Conservation (phyloP, 2,797 vertebrate genomes). For the Heteromormyrus szaboi region DNA sequence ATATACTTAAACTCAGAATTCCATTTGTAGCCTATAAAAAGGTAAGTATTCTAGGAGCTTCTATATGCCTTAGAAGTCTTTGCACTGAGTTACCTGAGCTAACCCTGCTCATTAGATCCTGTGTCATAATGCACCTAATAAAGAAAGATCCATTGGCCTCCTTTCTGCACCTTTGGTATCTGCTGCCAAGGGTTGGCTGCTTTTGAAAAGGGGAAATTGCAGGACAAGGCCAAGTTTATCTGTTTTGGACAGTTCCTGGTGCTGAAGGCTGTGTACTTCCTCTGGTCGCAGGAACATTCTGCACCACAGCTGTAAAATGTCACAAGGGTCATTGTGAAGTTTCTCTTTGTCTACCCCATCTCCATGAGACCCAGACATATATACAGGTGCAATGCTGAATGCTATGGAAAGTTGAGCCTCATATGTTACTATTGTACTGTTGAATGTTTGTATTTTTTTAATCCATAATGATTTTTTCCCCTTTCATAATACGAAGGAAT, state of each 20-base stretch:
- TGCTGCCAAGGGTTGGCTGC: neutral
- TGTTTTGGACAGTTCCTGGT: neutral
- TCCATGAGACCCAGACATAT: neutral
- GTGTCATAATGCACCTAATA: neutral
- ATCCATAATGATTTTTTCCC: neutral
- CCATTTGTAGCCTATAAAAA: neutral
- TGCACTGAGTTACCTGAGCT: neutral
- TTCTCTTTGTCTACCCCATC: neutral
- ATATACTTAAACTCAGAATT: neutral
- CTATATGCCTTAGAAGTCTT: neutral
- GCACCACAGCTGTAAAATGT: neutral
- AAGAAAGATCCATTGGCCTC: neutral
- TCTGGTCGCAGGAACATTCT: neutral
- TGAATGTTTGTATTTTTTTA: neutral
- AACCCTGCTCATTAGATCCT: neutral
- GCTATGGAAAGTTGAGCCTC: neutral
- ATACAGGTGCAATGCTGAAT: neutral
- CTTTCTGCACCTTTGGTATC: neutral
- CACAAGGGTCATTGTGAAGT: neutral
- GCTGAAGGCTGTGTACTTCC: neutral
- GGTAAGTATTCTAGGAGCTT: neutral
- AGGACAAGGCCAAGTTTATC: neutral
- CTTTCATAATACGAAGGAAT: neutral
- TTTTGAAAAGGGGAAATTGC: neutral
- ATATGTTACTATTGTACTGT: neutral